Evolutionary conservation across 2,888 invertebrate genomes (phyloP), one percentile per base, ranked within the genome.

Genomic region (Pseudoips prasinana): DNA sequence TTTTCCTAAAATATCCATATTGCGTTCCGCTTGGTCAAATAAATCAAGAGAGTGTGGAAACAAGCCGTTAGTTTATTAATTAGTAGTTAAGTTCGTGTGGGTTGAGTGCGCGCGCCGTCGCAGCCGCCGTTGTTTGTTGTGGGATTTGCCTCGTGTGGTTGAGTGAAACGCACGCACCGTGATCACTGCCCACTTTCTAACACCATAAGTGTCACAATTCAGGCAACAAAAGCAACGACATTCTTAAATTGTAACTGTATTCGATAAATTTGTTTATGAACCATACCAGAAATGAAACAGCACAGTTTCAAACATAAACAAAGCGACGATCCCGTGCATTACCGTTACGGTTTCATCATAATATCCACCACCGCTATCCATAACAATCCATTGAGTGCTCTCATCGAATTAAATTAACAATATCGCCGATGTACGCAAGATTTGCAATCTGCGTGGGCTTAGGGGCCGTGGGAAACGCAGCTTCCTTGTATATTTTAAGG

Each of bases 391-490:
- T 45, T 44, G 57, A 48, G 24, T 33, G 39, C 28, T 38, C 22
- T 26, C 35, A 34, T 25, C 38, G 34, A 40, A 44, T 47, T 39
- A 42, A 26, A 45, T 46, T 45, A 56, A 56, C 51, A 54, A 50
- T 58, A 57, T 61, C 65, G 55, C 64, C 69, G 51, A 58, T 64
- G 69, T 71, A 69, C 52, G 48, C 56, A 57, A 58, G 51, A 63
- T 63, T 67, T 56, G 65, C 64, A 68, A 71, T 59, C 55, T 60
- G 63, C 68, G 64, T 71, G 53, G 65, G 64, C 59, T 55, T 47
- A 44, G 68, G 63, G 82, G 79, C 80, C 85, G 85, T 85, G 85
- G 75, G 85, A 85, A 84, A 68, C 66, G 55, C 55, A 55, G 55
- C 63, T 64, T 62, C 64, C 62, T 63, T 51, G 52, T 57, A 47